These are phyloP conservation scores for Atethmia centrago DNA, from an alignment of 2,888 invertebrate genomes.

Conservation along the genomic window DNA sequence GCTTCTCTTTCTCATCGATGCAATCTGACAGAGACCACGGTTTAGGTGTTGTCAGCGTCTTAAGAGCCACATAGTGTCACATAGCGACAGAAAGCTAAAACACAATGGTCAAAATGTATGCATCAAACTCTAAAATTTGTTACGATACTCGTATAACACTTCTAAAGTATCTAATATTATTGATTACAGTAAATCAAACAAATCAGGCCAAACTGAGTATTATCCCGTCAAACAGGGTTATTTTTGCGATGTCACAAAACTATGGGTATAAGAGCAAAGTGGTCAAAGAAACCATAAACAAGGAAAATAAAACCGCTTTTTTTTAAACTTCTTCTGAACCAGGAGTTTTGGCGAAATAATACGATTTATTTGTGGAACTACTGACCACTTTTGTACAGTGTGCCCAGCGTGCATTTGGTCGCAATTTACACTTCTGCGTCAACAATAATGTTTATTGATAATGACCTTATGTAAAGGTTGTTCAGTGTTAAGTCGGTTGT, in stretches of 20 bases:
- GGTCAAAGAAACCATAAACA: background rate
- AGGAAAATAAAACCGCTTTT: background rate
- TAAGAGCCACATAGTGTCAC: too few relatives aligned
- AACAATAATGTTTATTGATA: slow-evolving; percentile 56
- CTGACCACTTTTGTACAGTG: background rate
- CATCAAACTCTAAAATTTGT: too few relatives aligned
- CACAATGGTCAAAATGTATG: too few relatives aligned
- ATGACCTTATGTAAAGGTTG: slow-evolving; percentile 57
- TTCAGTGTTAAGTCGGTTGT: slow-evolving; percentile 35
- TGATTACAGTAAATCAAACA: background rate
- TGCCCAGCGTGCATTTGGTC: slow-evolving; percentile 25
- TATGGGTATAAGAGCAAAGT: too few relatives aligned
- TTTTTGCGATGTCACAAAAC: background rate
- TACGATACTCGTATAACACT: too few relatives aligned
- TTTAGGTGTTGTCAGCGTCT: too few relatives aligned
- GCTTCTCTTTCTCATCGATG: too few relatives aligned
- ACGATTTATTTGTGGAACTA: slow-evolving; percentile 1
- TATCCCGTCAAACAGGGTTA: background rate
- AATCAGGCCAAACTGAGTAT: background rate
- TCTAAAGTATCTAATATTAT: too few relatives aligned
- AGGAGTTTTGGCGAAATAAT: background rate
- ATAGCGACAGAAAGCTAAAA: too few relatives aligned
- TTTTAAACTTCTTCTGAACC: too few relatives aligned
- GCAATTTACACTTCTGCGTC: slow-evolving; percentile 54
- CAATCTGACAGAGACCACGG: too few relatives aligned